These are phyloP conservation scores for Periphyllus acericola DNA, from an alignment of 2,888 invertebrate species.

Conservation along the genomic window DNA sequence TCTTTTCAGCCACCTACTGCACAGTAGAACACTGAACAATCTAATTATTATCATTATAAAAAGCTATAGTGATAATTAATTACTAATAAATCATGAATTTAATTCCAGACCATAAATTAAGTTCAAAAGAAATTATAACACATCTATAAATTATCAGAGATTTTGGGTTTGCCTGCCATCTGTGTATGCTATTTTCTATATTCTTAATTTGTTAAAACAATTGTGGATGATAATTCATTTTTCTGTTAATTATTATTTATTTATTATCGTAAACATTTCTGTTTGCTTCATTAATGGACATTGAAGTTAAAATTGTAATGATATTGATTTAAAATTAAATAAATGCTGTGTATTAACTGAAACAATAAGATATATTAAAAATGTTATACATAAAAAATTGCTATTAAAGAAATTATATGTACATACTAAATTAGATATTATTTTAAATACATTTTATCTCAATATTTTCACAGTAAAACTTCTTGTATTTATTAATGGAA, in stretches of 20 bases:
- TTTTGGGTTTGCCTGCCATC: no score
- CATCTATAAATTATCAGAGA: no score
- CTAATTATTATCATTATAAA: no score
- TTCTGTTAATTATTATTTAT: background rate
- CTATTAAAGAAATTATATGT: conserved; percentile 46
- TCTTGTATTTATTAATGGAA: background rate
- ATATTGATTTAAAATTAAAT: conserved; percentile 7
- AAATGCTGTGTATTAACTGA: background rate
- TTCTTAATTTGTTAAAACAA: no score
- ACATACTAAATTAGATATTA: conserved; percentile 19
- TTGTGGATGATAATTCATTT: background rate
- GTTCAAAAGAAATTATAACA: no score
- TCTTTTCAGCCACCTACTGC: no score
- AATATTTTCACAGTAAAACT: conserved; percentile 14
- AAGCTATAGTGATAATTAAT: no score
- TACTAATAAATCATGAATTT: no score
- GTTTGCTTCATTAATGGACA: background rate
- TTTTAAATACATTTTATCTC: conserved; percentile 17
- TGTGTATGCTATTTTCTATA: no score
- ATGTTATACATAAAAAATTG: conserved; percentile 35
- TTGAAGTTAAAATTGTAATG: background rate
- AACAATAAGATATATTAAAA: conserved; percentile 43
- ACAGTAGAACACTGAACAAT: no score
- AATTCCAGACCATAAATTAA: no score
- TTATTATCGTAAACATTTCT: background rate